These are phyloP conservation scores for Podarcis raffonei DNA, from an alignment of 2,113 vertebrate genomes.

Conservation along the genomic window DNA sequence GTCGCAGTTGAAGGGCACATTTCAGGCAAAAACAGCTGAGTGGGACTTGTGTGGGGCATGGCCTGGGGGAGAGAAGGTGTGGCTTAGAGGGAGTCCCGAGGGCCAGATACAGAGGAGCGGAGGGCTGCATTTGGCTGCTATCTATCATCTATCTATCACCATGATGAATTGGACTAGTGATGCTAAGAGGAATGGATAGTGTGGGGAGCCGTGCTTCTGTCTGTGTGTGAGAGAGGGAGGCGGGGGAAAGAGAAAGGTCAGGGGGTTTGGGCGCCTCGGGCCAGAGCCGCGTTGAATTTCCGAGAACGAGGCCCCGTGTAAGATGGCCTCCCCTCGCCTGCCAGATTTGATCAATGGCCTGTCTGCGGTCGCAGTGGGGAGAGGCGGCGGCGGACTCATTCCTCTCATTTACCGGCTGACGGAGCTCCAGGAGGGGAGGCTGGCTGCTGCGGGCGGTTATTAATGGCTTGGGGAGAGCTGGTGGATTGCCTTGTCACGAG, in stretches of 20 bases:
- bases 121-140: background rate
- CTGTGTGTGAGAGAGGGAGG: background rate
- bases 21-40: too few relatives aligned
- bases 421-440: conserved; percentile 25
- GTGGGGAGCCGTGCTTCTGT: too few relatives aligned
- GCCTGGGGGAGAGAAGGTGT: too few relatives aligned
- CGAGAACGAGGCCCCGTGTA: background rate
- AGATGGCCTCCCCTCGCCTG: conserved; percentile 24
- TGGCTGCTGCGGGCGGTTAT: conserved; percentile 43
- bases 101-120: too few relatives aligned
- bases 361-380: conserved; percentile 1
- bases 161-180: background rate
- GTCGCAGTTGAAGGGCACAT: too few relatives aligned
- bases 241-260: background rate
- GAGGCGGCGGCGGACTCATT: background rate
- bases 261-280: background rate
- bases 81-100: too few relatives aligned
- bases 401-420: conserved; percentile 55
- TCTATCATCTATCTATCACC: too few relatives aligned
- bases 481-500: conserved; percentile 61
- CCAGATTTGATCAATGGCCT: conserved; percentile 67
- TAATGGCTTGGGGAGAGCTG: conserved; percentile 52
- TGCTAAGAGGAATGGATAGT: background rate
- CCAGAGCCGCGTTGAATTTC: background rate
- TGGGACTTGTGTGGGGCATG: too few relatives aligned